Conservation (phyloP, 2,113 vertebrate species). For the Oreochromis tanganicae region DNA sequence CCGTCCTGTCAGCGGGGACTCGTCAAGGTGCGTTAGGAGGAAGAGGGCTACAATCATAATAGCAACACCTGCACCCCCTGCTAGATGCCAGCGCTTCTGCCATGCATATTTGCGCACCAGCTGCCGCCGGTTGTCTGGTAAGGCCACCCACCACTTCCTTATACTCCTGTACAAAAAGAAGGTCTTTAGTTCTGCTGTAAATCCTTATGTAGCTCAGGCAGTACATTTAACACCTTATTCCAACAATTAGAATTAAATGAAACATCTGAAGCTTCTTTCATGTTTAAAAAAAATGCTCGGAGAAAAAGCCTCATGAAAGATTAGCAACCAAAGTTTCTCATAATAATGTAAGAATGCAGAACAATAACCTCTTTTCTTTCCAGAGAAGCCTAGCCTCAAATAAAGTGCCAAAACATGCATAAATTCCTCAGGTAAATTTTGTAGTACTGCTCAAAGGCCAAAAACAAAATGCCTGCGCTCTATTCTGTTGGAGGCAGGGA, state of each 20-base stretch:
- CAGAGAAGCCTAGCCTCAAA: neutral
- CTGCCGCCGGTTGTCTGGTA: slow-evolving; percentile 82
- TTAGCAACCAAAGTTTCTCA: neutral
- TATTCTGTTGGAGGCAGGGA: neutral
- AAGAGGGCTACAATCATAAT: slow-evolving; percentile 76
- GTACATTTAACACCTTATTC: neutral
- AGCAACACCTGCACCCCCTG: slow-evolving; percentile 63
- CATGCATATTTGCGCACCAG: slow-evolving; percentile 77
- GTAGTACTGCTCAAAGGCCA: neutral
- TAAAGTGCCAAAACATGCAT: neutral
- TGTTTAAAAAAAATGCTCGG: neutral
- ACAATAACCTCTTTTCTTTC: neutral
- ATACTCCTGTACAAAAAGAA: slow-evolving; percentile 76
- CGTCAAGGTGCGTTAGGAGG: slow-evolving; percentile 87
- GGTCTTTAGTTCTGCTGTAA: neutral
- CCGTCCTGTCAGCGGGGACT: slow-evolving; percentile 87
- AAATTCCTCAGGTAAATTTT: neutral
- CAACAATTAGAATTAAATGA: neutral
- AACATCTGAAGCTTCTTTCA: neutral
- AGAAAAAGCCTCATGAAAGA: neutral
- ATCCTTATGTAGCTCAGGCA: neutral
- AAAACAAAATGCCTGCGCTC: neutral
- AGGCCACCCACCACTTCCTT: slow-evolving; percentile 89
- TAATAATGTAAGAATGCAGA: neutral
- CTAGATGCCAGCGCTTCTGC: slow-evolving; percentile 81